Evolutionary conservation across 1,140 invertebrate genomes (phyloP), one percentile per base, ranked within the genome.

Genomic region (Amyelois transitella): DNA sequence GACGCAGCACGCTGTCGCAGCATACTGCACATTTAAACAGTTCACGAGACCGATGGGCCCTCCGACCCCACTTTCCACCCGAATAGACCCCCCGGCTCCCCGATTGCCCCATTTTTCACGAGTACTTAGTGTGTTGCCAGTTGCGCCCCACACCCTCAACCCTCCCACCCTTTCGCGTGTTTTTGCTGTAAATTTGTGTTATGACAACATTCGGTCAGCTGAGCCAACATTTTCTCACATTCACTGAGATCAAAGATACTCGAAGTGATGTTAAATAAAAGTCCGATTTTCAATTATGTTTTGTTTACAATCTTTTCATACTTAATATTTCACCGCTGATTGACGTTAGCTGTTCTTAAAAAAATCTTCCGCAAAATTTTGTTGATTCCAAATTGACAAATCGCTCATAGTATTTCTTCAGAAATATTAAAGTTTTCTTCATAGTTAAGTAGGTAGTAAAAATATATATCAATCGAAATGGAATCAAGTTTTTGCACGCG

Each of bases 1-100:
- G 76, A 80, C 76, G 67, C 72, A 77, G 76, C 72, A 38, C 55
- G 61, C 53, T 79, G 72, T 77, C 69, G 72, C 65, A 78, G 69
- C 64, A 66, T 69, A 76, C 65, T 78, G 70, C 71, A 78, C 73
- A 81, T 80, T n/a, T n/a, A 81, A 81, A 83, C 74, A 81, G 60
- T 65, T 67, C 45, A 59, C 62, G 59, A 63, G 58, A 56, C 69
- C 53, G 49, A 20, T 44, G 54, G 58, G 56, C 49, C 56, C 47
- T 45, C 28, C 53, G 45, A 43, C 51, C 21, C 56, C 52, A 51
- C 62, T 21, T 62, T 58, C 47, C 49, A 60, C 61, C 54, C 61
- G 14, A 12, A 21, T 57, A 58, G 64, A 43, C 19, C 44, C 43
- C 61, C 53, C 19, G 18, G 56, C 22, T 47, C 55, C 60, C 43